Conservation (phyloP, 1,140 invertebrate genomes). For the Hyposmocoma kahamanoa region DNA sequence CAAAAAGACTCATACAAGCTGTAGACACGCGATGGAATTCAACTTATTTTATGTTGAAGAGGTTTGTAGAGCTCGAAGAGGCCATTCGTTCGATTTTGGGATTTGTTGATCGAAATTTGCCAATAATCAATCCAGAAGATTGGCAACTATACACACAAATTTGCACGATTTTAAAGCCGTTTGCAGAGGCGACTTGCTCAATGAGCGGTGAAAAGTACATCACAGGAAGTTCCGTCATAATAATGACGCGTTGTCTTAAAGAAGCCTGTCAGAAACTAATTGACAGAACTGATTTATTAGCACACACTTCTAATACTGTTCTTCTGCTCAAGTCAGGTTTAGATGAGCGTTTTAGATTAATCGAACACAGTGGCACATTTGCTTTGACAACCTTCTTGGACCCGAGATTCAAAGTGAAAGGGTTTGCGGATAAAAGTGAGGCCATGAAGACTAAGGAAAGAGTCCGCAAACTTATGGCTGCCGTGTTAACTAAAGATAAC, state of each 20-base stretch:
- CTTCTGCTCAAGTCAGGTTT: slow-evolving; percentile 5
- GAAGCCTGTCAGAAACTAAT: slow-evolving; percentile 9
- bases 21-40: slow-evolving; percentile 47
- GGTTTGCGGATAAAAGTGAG: slow-evolving; percentile 17
- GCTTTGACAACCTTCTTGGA: slow-evolving; percentile 24
- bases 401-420: slow-evolving; percentile 26
- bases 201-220: slow-evolving; percentile 28
- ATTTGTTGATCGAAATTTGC: slow-evolving; percentile 3
- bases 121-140: slow-evolving; percentile 8
- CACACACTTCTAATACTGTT: not conserved
- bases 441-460: slow-evolving; percentile 16
- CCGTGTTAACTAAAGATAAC: slow-evolving; percentile 2
- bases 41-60: slow-evolving; percentile 31
- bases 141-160: slow-evolving; percentile 11
- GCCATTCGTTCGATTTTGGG: slow-evolving; percentile 9
- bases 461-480: slow-evolving; percentile 12
- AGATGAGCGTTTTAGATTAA: slow-evolving; percentile 10
- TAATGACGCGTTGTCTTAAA: slow-evolving; percentile 11
- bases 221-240: slow-evolving; percentile 18
- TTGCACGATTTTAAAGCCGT: slow-evolving; percentile 13
- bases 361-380: slow-evolving; percentile 23
- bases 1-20: slow-evolving; percentile 30
- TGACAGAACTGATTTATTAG: not conserved
- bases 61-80: slow-evolving; percentile 28
- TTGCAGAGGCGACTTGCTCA: slow-evolving; percentile 15